A percentile compares a stretch with the other conserved stretches of the same genome.
Evolutionary conservation across 1,140 invertebrate genomes (phyloP).

Genomic region (Steinernema khuongi): DNA sequence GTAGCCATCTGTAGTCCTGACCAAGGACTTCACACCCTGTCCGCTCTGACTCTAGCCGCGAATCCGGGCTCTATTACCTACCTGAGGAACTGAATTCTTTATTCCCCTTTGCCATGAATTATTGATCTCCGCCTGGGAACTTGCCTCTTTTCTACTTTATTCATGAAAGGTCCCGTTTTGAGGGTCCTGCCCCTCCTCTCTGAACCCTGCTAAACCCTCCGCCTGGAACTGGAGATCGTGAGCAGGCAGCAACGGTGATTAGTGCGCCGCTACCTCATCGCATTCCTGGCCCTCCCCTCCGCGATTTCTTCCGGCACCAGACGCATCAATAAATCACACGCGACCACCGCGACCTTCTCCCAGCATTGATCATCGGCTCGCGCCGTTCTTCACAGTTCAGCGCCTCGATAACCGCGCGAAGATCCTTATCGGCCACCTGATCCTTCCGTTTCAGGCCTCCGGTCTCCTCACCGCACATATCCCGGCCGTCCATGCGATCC

Average conservation of each 20-base stretch:
- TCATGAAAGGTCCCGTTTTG: no score
- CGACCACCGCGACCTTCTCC: slow-evolving; percentile 9
- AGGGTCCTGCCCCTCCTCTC: no score
- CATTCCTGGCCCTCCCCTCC: not conserved
- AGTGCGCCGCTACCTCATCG: not conserved
- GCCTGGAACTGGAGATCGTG: not conserved
- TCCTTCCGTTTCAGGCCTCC: not conserved
- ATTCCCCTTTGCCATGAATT: not conserved
- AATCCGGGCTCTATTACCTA: no score
- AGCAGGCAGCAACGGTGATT: not conserved
- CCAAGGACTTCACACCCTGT: no score
- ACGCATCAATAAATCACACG: slow-evolving; percentile 7
- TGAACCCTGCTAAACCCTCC: not conserved
- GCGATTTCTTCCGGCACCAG: not conserved
- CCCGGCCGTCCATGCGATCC: not conserved
- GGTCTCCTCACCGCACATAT: no score
- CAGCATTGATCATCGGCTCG: not conserved
- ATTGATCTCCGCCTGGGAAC: not conserved
- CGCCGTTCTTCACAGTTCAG: slow-evolving; percentile 5
- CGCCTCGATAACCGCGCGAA: not conserved
- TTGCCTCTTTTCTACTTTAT: no score
- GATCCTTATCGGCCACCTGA: not conserved
- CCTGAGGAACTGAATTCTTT: not conserved
- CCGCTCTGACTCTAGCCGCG: no score
- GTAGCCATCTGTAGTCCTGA: no score